Evolutionary conservation across 2,113 vertebrate species (phyloP).

Genomic region (Otus sunia): DNA sequence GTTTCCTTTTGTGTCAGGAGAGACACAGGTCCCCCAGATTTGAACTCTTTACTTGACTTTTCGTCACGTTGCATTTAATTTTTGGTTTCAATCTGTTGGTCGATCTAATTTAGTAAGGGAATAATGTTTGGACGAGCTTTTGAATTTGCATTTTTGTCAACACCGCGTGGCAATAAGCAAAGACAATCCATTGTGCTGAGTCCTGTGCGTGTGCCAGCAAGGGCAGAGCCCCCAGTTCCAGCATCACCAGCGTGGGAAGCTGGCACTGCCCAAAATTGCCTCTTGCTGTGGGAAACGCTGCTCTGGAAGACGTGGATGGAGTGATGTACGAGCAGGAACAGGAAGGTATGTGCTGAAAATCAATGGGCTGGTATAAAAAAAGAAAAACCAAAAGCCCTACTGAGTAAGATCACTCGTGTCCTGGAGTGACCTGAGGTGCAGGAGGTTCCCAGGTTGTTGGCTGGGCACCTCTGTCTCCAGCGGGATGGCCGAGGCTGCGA

Average conservation of each 20-base stretch:
- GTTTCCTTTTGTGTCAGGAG: neutral
- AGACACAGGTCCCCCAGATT: neutral
- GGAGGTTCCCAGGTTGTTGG: neutral
- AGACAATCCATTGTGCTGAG: neutral
- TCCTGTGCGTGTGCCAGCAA: fast-evolving
- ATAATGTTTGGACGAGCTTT: neutral
- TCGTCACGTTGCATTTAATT: neutral
- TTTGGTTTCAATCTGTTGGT: neutral
- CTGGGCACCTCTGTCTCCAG: neutral
- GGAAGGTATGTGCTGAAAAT: neutral
- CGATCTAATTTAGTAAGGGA: neutral
- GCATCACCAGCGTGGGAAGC: neutral
- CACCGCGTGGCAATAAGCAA: fast-evolving
- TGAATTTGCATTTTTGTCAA: neutral
- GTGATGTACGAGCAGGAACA: fast-evolving
- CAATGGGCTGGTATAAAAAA: neutral
- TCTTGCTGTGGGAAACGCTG: neutral
- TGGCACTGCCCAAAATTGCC: neutral
- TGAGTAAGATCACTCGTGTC: neutral
- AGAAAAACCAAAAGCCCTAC: fast-evolving
- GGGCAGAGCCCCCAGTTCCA: neutral
- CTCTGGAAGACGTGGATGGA: neutral
- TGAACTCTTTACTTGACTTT: neutral
- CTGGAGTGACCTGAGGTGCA: neutral
- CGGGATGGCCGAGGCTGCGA: neutral